Conservation (phyloP, 2,113 vertebrate genomes). For the Pituophis catenifer region DNA sequence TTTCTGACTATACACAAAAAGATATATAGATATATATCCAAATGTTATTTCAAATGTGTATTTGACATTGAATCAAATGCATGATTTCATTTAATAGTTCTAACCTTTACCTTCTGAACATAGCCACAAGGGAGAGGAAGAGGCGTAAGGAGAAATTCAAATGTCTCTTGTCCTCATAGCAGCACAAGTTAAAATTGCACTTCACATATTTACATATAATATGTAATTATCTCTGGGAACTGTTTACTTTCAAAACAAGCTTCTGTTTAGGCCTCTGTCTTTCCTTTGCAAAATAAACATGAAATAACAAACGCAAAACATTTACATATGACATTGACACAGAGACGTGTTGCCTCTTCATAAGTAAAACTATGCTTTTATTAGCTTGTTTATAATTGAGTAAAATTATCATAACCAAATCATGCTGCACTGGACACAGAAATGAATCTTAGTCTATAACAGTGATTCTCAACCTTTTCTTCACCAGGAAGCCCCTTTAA, state of each 20-base stretch:
- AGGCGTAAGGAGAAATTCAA: background rate
- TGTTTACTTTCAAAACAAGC: background rate
- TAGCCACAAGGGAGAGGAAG: background rate
- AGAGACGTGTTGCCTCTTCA: background rate
- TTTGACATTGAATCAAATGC: background rate
- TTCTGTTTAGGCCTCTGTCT: background rate
- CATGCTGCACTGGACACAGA: background rate
- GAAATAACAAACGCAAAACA: background rate
- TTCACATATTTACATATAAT: background rate
- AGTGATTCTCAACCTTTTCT: background rate
- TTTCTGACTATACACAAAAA: background rate
- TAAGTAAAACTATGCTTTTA: background rate
- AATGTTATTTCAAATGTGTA: background rate
- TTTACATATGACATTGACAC: background rate
- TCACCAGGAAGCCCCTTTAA: background rate
- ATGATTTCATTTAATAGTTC: background rate
- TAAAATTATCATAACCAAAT: background rate
- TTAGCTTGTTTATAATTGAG: background rate
- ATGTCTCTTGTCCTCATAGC: background rate
- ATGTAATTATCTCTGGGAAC: background rate
- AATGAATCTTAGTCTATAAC: background rate
- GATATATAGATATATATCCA: background rate
- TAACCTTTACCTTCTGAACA: background rate
- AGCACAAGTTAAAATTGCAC: background rate
- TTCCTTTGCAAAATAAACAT: background rate